Evolutionary conservation across 1,140 invertebrate species (phyloP), one percentile per base, ranked within the genome.

Genomic region (Magallana gigas): DNA sequence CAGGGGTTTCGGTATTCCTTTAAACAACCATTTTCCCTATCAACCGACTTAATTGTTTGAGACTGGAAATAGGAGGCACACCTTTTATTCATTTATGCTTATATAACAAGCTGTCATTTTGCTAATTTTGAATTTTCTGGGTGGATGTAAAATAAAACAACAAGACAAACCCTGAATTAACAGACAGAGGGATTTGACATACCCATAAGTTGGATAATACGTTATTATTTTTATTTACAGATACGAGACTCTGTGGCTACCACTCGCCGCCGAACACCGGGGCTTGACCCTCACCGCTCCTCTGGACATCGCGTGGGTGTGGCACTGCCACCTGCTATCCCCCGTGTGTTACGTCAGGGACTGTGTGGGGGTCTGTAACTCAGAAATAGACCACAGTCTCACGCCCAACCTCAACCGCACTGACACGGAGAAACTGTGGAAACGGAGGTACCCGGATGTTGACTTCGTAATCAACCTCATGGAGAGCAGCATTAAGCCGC

Each of bases 251-350:
- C 92, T 91, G 48, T 95, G 95, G 95, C 84, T 95, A 12, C 95
- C 95, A 11, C 88, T 95, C 14, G 88, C 92, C 85, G 92, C 94
- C 12, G 85, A 92, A 88, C 81, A 91, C 18, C 29, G 84, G n/a
- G 48, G 87, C 16, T 36, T 81, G 23, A 76, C 59, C 9, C 29
- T 91, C 58, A 91, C 92, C 86, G 94, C 95, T 6, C 95, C 95
- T 36, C 81, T 95, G 57, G 95, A 95, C 85, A 92, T 95, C 14
- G 93, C 94, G 81, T 95, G 95, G 95, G 91, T 95, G 62, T 95
- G 95, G 95, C 95, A 95, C 87, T 93, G 92, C 62, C 95, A 94
- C 83, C 93, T 95, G 92, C 89, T 95, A 16, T 91, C 92, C 60
- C 95, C 95, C 29, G 81, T 90, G 12, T 60, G 84, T 68, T 95